Percentiles rank a stretch among this genome's conserved stretches.
These are phyloP conservation scores for Myxocyprinus asiaticus DNA, from an alignment of 2,113 vertebrate species.

Conservation along the genomic window DNA sequence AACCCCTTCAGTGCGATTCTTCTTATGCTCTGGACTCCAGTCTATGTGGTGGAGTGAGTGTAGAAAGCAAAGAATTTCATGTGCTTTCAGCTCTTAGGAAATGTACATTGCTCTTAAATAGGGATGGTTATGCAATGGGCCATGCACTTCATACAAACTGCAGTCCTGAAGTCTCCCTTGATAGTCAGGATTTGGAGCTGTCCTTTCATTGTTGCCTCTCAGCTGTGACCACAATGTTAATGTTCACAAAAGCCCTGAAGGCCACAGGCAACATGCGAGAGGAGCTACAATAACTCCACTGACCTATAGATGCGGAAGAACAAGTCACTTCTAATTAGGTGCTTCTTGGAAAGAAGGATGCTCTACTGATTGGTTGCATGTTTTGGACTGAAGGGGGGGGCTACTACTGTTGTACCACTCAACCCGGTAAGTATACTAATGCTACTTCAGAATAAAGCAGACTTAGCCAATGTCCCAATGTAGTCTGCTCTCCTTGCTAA, in stretches of 20 bases:
- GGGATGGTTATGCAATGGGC: constrained; percentile 52
- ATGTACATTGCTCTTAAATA: constrained; percentile 55
- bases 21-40: background rate
- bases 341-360: background rate
- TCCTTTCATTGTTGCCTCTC: constrained; percentile 11
- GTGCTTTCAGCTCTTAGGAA: constrained; percentile 47
- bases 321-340: constrained; percentile 39
- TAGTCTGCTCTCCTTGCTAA: background rate
- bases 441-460: background rate
- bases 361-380: background rate
- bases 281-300: background rate
- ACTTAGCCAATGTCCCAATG: background rate
- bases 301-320: constrained; percentile 18
- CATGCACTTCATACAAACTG: constrained; percentile 31
- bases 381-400: constrained; percentile 32
- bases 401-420: background rate
- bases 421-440: background rate
- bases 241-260: background rate
- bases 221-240: constrained; percentile 15
- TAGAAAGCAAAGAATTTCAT: constrained; percentile 35
- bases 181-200: constrained; percentile 26
- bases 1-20: no score
- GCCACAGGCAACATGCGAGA: constrained; percentile 22
- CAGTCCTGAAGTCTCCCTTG: constrained; percentile 40
- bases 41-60: constrained; percentile 27